Evolutionary conservation across 2,797 vertebrate species (phyloP), one percentile per base, ranked within the genome.

Genomic region (Bufotes viridis): DNA sequence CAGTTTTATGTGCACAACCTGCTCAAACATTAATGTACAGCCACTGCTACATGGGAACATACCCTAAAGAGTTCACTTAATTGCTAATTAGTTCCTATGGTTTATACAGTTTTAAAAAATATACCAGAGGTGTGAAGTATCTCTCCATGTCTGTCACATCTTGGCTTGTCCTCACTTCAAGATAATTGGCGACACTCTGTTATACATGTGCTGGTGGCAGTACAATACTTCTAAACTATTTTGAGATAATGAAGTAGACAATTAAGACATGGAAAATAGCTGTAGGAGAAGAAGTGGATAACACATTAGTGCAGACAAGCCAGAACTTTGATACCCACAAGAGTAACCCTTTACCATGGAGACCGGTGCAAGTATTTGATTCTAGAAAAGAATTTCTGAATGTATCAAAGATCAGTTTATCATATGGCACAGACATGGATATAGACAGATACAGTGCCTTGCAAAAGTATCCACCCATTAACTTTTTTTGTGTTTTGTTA

Each of bases 211-310:
- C 63, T 70, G 18, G 57, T 69, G 69, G 75, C 29, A 69, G 13
- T 24, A 51, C 29, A 22, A 49, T 70, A 86, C 63, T 69, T 42
- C n/a, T 29, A 80, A 80, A 86, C 79, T 55, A 34, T 74, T 74
- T 51, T 87, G 78, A 87, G 78, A 87, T 87, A 81, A 87, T 87
- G 34, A 81, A 60, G 18, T 20, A n/a, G 63, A 87, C 55, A 81
- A 87, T 74, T 72, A 81, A 60, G 53, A 61, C 67, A 81, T 51
- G 42, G 34, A 51, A 74, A 87, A 60, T 87, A 61, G 78, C 78
- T 87, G 22, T 22, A 61, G 85, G 85, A 61, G 51, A 29, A 22
- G 51, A 57, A 22, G 72, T 22, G 58, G 55, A 34, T 81, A 18
- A n/a, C 63, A 58, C 67, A 80, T 86, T 70, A 55, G 14, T 22